Conservation (phyloP, 2,888 invertebrate genomes). For the Gonocerus acuteangulatus region DNA sequence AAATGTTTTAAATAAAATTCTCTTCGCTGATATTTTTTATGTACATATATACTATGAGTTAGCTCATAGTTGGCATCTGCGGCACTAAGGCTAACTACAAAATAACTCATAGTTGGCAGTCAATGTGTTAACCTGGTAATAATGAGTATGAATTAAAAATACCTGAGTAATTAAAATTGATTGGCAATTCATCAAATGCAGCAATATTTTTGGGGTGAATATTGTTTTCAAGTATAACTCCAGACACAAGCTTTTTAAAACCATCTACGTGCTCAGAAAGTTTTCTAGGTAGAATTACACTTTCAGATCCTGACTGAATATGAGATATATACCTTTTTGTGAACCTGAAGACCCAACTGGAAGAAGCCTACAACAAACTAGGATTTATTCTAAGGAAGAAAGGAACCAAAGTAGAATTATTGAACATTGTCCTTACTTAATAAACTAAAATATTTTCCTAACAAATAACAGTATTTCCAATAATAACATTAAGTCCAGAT, state of each 20-base stretch:
- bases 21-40: no score
- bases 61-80: no score
- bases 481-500: no score
- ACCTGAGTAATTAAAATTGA: constrained; percentile 37
- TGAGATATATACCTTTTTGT: constrained; percentile 40
- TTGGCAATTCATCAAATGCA: constrained; percentile 41
- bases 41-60: no score
- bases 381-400: no score
- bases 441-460: not conserved
- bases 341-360: constrained; percentile 41
- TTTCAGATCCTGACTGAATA: constrained; percentile 32
- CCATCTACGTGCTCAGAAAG: constrained; percentile 36
- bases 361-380: constrained; percentile 39
- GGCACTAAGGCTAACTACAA: no score
- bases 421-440: no score
- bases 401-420: no score
- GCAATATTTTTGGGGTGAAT: constrained; percentile 35
- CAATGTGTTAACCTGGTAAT: no score
- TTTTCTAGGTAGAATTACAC: constrained; percentile 36
- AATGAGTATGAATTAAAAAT: no score
- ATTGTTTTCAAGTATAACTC: constrained; percentile 21
- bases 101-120: no score
- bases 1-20: no score
- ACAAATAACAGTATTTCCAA: not conserved
- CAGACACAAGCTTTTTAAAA: constrained; percentile 34